phyloP scores from a whole-genome alignment of 2,888 invertebrate species.

The Halictus ligatus region DNA sequence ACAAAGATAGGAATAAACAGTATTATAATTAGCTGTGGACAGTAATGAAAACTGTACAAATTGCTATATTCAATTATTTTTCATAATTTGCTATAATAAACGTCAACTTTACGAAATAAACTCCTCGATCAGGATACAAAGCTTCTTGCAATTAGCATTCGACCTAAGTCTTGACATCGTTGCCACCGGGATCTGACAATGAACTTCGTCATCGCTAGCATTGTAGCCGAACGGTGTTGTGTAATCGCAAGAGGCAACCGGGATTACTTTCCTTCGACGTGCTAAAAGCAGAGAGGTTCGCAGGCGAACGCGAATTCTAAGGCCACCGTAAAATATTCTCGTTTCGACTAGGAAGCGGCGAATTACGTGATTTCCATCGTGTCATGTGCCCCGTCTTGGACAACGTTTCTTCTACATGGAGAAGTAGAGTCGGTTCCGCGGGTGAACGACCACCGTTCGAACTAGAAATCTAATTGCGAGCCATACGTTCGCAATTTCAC shows the following conservation, averaged over 20 bases:
- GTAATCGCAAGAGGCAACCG: neutral
- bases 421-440: neutral
- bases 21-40: no score
- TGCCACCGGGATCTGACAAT: neutral
- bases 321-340: neutral
- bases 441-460: conserved; percentile 46
- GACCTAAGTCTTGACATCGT: no score
- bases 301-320: neutral
- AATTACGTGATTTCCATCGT: neutral
- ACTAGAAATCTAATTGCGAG: conserved; percentile 55
- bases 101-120: no score
- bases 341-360: neutral
- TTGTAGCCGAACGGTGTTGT: neutral
- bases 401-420: neutral
- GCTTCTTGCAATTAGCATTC: neutral
- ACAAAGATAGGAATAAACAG: no score
- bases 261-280: neutral
- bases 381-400: neutral
- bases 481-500: conserved; percentile 44
- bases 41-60: no score
- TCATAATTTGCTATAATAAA: no score
- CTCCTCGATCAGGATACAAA: neutral
- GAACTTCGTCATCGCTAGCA: neutral
- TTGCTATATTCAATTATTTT: no score
- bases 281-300: neutral